Percentiles rank a stretch among this genome's conserved stretches.
Conservation (phyloP, 2,797 vertebrate species). For the Anisognathus igniventris region DNA sequence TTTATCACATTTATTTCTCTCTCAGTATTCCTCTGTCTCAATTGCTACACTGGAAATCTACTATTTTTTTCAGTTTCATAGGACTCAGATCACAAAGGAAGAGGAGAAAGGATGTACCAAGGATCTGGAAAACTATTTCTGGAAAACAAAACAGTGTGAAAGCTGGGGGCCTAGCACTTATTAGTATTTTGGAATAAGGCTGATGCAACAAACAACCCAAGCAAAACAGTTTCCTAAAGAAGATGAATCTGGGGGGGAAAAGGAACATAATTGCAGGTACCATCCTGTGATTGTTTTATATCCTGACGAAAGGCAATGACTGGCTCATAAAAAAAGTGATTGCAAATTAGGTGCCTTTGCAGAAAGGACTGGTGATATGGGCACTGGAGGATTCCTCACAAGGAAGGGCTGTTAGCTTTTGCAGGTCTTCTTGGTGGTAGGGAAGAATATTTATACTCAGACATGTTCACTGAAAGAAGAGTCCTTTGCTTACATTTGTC, state of each 20-base stretch:
- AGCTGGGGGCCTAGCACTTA: rapidly evolving
- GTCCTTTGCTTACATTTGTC: neutral
- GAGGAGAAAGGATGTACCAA: neutral
- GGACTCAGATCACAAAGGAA: neutral
- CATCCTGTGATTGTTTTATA: neutral
- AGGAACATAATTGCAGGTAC: neutral
- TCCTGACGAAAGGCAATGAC: neutral
- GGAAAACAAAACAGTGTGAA: neutral
- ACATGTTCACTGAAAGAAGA: neutral
- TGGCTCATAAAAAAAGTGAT: neutral
- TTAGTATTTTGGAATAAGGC: neutral
- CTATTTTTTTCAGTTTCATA: neutral
- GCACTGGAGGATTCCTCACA: neutral
- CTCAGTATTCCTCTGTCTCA: neutral
- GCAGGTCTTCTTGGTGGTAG: neutral
- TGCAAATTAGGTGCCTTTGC: neutral
- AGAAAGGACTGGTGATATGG: neutral
- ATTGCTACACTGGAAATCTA: neutral
- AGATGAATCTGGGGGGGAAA: rapidly evolving
- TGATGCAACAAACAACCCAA: neutral
- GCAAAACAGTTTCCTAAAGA: neutral
- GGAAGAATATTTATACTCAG: neutral
- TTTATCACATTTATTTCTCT: neutral
- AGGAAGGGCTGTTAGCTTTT: neutral
- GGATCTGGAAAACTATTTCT: neutral